Base-by-base conservation (phyloP, 2,113 vertebrate genomes). In the Mustela lutreola region DNA sequence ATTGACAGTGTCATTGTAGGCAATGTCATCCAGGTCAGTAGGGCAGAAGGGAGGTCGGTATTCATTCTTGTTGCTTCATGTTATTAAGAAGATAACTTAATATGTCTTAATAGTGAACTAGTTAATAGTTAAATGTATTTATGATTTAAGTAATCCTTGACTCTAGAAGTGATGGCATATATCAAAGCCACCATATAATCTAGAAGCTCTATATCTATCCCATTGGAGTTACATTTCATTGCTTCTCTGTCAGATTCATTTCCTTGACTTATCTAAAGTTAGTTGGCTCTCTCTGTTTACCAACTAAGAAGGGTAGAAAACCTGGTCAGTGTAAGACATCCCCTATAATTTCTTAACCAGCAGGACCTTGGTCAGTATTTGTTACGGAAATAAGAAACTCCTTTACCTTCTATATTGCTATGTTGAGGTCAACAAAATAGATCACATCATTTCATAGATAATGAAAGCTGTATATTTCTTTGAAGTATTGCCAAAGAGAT, bases 1-100 rank as follows among this genome's bases (percentile, higher is more conserved):
- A 48, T 99, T 0, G 99, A 99, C 98, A 99, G 99, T 33, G 99
- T 99, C 63, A 91, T 99, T 2, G 95, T 99, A 5, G 99, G 99
- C 86, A 99, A 99, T 12, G 99, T 99, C 97, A 98, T 99, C 78
- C 99, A 99, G 99, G 99, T 99, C 45, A 95, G 99, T 97, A 0
- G 33, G 33, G 16, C 2, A 56, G 36, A 33, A 26, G 62, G 42
- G 4, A 26, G 3, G n/a, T n/a, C 19, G 3, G n/a, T 36, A 1
- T 70, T 91, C n/a, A 11, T 1, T 0, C 0, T 7, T 0, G 0
- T n/a, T 92, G 39, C 36, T 81, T 36, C 50, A 0, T 22, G 42
- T 86, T 93, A 81, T 89, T 95, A 3, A 45, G 73, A 53, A 79
- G 50, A 21, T 28, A 24, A 53, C 50, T 53, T 53, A 53, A 80